Conservation (phyloP, 2,888 invertebrate species). For the Epinotia brunnichana region DNA sequence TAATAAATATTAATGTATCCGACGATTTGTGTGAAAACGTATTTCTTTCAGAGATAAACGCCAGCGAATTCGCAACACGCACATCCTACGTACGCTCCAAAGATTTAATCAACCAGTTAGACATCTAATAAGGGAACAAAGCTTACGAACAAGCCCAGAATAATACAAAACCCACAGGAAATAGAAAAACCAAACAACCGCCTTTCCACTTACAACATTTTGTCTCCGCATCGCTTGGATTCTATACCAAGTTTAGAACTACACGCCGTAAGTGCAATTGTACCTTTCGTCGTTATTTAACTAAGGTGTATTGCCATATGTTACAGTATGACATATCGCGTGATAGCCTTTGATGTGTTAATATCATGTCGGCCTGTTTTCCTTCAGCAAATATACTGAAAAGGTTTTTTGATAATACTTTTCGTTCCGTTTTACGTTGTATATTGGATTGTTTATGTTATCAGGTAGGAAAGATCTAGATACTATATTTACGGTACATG, state of each 20-base stretch:
- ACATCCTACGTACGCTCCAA: constrained; percentile 31
- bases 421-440: constrained; percentile 15
- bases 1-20: constrained; percentile 21
- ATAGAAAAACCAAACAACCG: constrained; percentile 1
- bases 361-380: constrained; percentile 43
- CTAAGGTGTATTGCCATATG: constrained; percentile 20
- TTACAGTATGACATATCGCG: constrained; percentile 44
- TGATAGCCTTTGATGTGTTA: constrained; percentile 48
- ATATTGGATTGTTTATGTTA: not conserved
- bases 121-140: constrained; percentile 44
- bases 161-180: constrained; percentile 25
- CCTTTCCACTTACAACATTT: constrained; percentile 10
- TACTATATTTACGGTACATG: no score
- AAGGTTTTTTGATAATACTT: constrained; percentile 33
- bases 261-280: not conserved
- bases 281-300: constrained; percentile 9
- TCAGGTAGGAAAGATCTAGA: not conserved
- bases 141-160: constrained; percentile 28
- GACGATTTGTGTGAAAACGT: not conserved
- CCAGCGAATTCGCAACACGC: constrained; percentile 30
- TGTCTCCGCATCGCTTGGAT: not conserved
- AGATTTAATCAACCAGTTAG: constrained; percentile 44
- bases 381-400: constrained; percentile 36
- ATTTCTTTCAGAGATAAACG: constrained; percentile 13
- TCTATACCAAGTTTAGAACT: not conserved